A percentile compares a stretch with the other conserved stretches of the same genome.
phyloP scores from a whole-genome alignment of 2,113 vertebrate species.

The Tylochromis polylepis region DNA sequence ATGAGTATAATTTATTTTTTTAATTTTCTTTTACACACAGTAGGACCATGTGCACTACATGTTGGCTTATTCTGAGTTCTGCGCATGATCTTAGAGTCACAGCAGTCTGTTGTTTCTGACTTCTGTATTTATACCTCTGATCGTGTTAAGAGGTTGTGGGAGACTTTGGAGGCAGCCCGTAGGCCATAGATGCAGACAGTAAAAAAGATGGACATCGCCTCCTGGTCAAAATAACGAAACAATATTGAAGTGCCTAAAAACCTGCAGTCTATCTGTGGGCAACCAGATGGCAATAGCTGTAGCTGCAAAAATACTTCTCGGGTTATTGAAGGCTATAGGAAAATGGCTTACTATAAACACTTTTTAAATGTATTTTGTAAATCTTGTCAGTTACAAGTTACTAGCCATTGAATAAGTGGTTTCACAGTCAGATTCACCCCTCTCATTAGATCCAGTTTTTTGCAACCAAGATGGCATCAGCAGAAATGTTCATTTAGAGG shows the following conservation, averaged over 20 bases:
- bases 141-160: neutral
- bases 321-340: neutral
- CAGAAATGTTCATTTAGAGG: neutral
- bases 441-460: neutral
- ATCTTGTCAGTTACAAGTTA: neutral
- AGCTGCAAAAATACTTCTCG: neutral
- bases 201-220: neutral
- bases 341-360: neutral
- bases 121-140: neutral
- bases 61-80: neutral
- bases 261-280: neutral
- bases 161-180: neutral
- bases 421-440: neutral
- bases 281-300: neutral
- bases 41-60: neutral
- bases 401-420: neutral
- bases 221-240: neutral
- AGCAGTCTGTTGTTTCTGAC: neutral
- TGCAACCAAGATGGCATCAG: neutral
- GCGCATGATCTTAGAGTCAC: neutral
- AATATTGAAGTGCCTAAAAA: neutral
- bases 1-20: neutral
- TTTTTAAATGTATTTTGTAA: neutral
- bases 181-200: neutral
- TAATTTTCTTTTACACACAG: neutral